These are phyloP conservation scores for Diaphora mendica DNA, from an alignment of 2,888 invertebrate genomes.

Conservation along the genomic window DNA sequence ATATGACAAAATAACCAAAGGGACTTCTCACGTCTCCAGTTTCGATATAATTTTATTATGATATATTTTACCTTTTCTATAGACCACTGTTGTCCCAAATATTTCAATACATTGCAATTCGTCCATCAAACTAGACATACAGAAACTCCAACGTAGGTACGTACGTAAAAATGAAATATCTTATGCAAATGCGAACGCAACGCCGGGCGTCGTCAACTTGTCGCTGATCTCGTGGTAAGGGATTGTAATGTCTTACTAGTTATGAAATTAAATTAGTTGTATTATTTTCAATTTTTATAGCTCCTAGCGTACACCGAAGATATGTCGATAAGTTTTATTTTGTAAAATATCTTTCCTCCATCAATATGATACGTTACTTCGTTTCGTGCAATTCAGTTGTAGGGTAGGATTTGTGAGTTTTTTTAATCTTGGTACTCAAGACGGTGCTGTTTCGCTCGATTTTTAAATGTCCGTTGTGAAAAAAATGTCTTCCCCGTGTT, in stretches of 20 bases:
- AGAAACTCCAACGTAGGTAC: conserved; percentile 40
- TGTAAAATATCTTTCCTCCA: conserved; percentile 85
- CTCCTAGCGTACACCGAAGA: conserved; percentile 87
- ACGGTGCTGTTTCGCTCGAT: conserved; percentile 65
- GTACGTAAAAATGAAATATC: conserved; percentile 35
- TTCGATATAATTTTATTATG: conserved; percentile 37
- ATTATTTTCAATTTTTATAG: conserved; percentile 87
- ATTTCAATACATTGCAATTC: conserved; percentile 40
- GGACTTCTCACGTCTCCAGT: conserved; percentile 64
- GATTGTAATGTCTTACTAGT: conserved; percentile 86
- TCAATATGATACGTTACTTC: conserved; percentile 80
- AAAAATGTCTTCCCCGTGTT: conserved; percentile 79
- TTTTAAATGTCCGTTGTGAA: conserved; percentile 55
- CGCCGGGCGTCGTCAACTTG: conserved; percentile 78
- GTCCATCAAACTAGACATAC: conserved; percentile 45
- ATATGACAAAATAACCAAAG: conserved; percentile 74
- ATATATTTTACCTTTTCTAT: conserved; percentile 38
- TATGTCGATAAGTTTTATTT: conserved; percentile 87
- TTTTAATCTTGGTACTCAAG: conserved; percentile 55
- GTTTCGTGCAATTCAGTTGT: conserved; percentile 66
- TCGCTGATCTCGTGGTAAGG: conserved; percentile 87
- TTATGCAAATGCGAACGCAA: conserved; percentile 58
- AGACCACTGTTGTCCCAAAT: conserved; percentile 40
- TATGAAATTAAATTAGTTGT: conserved; percentile 86
- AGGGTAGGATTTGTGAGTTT: conserved; percentile 55